phyloP scores from a whole-genome alignment of 2,888 invertebrate species.

The Boloria selene region DNA sequence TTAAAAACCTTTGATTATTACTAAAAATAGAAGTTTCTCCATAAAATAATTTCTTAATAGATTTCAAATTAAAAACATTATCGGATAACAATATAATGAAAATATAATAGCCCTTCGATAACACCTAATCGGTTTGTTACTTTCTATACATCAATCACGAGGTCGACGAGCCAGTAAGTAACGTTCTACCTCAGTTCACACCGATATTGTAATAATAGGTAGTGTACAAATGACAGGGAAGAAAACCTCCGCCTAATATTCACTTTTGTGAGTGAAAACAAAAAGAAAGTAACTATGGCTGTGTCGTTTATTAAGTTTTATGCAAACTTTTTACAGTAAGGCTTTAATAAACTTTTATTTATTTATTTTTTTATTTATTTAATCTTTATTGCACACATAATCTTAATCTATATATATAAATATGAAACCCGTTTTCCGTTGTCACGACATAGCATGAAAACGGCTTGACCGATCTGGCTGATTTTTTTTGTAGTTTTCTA shows the following conservation, averaged over 20 bases:
- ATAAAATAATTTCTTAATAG: not conserved
- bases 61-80: conserved; percentile 12
- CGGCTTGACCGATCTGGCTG: too few species aligned
- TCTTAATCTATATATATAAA: too few species aligned
- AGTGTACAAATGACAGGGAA: conserved; percentile 56
- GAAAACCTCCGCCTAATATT: conserved; percentile 40
- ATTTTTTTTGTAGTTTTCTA: too few species aligned
- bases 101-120: conserved; percentile 48
- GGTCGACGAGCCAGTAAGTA: conserved; percentile 54
- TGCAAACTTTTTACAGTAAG: too few species aligned
- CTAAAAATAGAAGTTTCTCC: too few species aligned
- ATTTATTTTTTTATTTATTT: too few species aligned
- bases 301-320: too few species aligned
- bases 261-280: conserved; percentile 3
- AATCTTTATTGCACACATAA: too few species aligned
- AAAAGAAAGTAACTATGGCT: not conserved
- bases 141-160: conserved; percentile 75
- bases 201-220: conserved; percentile 55
- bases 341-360: too few species aligned
- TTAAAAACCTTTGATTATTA: too few species aligned
- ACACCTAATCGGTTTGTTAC: conserved; percentile 58
- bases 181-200: conserved; percentile 68
- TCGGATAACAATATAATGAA: conserved; percentile 43
- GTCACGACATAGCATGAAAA: too few species aligned
- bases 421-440: too few species aligned